Base-by-base conservation (phyloP, 1,140 invertebrate species). In the Phthorimaea operculella region DNA sequence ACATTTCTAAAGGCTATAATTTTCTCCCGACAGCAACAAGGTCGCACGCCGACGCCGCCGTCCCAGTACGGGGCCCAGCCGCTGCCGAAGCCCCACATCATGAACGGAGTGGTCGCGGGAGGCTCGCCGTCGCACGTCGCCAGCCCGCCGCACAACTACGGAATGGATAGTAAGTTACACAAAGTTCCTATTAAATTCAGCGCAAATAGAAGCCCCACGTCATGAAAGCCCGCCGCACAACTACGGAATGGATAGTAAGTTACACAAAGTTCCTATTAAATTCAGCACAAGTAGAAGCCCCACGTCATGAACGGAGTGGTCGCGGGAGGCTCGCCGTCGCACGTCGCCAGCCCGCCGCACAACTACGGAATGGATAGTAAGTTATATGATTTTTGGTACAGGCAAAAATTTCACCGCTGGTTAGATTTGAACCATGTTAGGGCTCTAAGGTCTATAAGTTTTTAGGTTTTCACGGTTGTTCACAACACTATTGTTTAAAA, bases 21-120 rank as follows among this genome's bases (percentile, higher is more conserved):
- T 28, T 47, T 47, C 44, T 47, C 44, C 44, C 12, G 3, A 16
- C 44, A 47, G 16, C 44, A 47, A 17, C 44, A 47, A 47, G 82
- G 77, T 1, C 68, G 84, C 4, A 84, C 82, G 0, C 81, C 83
- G 2, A 84, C 83, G 0, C 84, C 84, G 0, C 84, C 84, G 0
- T 81, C 85, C 62, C 80, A 85, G 62, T 86, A 85, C 60, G 70
- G 60, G 0, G 65, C 70, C 0, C 67, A 61, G 49, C 66, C 72
- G 0, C 57, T 73, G 0, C 56, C 59, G 0, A 74, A 76, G 51
- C 56, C 65, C 0, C 72, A 72, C 33, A 54, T 80, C 14, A 63
- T 76, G 62, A 78, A 78, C 21, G 76, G 76, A 0, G 66, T 52
- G n/a, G 18, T 70, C 21, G 33, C 62, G n/a, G 48, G 57, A 9